Conservation (phyloP, 2,113 vertebrate species). For the Ictalurus furcatus region DNA sequence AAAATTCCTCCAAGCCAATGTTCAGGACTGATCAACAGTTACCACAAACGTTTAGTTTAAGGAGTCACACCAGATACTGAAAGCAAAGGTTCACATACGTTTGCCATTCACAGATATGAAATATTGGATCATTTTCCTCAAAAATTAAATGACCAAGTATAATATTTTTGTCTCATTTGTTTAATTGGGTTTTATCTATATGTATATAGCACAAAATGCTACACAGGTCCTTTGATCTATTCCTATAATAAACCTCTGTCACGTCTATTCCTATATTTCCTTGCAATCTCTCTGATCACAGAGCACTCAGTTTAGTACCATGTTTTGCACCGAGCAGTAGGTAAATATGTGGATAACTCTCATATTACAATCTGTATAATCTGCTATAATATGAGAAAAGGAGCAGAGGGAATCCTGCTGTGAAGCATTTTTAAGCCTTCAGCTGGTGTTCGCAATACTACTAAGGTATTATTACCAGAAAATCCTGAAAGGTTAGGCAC, state of each 20-base stretch:
- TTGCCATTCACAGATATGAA: too few species aligned
- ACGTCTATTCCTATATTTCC: not conserved
- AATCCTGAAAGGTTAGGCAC: not conserved
- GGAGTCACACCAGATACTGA: too few species aligned
- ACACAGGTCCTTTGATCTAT: not conserved
- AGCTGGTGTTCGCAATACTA: not conserved
- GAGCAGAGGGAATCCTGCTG: not conserved
- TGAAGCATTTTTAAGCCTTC: not conserved
- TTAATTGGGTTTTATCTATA: too few species aligned
- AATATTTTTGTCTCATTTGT: too few species aligned
- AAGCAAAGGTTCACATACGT: too few species aligned
- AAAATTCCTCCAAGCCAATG: too few species aligned
- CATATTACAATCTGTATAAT: not conserved
- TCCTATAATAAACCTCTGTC: not conserved
- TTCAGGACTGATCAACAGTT: too few species aligned
- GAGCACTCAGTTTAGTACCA: not conserved
- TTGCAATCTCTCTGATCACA: not conserved
- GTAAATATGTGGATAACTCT: not conserved
- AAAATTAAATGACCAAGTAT: too few species aligned
- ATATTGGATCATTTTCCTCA: too few species aligned
- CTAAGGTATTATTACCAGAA: slow-evolving; percentile 5
- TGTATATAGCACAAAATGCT: not conserved
- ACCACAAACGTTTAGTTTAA: too few species aligned
- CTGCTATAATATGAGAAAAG: slow-evolving; percentile 1
- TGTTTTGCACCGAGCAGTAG: slow-evolving; percentile 13